Evolutionary conservation across 2,888 invertebrate species (phyloP).

Genomic region (Pantelozetes paolii): DNA sequence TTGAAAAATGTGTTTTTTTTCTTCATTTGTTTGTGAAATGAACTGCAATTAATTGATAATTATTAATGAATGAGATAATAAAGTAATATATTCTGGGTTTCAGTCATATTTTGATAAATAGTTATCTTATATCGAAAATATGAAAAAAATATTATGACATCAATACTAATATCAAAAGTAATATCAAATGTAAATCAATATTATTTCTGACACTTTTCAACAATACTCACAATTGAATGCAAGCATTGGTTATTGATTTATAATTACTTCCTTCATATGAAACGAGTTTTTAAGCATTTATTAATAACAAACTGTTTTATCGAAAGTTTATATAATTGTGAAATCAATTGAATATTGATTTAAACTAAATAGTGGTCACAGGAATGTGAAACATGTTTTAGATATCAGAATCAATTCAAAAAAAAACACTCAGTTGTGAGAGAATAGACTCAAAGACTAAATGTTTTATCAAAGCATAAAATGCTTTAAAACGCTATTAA

Average conservation of each 20-base stretch:
- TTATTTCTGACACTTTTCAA: background rate
- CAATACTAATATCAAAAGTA: background rate
- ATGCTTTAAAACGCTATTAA: background rate
- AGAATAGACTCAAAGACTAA: too few relatives aligned
- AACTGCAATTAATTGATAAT: background rate
- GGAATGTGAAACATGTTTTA: too few relatives aligned
- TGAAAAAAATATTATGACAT: background rate
- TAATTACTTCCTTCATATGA: conserved; percentile 4
- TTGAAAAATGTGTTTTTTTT: background rate
- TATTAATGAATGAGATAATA: background rate
- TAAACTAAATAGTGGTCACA: background rate
- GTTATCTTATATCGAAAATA: too few relatives aligned
- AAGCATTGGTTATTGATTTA: background rate
- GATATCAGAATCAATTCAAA: too few relatives aligned
- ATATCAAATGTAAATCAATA: background rate
- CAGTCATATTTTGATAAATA: too few relatives aligned
- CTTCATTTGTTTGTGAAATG: background rate
- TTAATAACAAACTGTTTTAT: background rate
- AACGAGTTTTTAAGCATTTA: background rate
- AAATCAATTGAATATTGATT: background rate
- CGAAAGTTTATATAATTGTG: background rate
- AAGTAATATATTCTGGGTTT: background rate
- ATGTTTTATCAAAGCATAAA: too few relatives aligned
- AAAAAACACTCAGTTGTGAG: too few relatives aligned
- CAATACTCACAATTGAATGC: background rate